Conservation (phyloP, 2,113 vertebrate genomes). For the Pollimyrus isidori region DNA sequence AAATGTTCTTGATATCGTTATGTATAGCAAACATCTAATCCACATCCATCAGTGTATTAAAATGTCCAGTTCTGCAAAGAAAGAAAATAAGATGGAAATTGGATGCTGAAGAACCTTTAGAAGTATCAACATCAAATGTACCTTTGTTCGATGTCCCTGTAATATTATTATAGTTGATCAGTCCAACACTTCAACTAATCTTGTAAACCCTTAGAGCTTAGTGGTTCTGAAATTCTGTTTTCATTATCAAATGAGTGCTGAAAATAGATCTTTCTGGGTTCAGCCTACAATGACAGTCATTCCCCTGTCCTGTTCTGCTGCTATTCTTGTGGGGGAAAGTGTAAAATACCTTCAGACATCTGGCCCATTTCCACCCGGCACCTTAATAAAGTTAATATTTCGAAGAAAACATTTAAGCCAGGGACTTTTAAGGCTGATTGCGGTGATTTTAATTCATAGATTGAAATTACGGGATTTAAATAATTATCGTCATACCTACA, state of each 20-base stretch:
- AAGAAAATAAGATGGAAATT: conserved; percentile 26
- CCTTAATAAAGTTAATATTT: conserved; percentile 36
- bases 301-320: not conserved
- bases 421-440: conserved; percentile 28
- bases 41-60: conserved; percentile 50
- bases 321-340: not conserved
- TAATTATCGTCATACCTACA: not conserved
- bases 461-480: not conserved
- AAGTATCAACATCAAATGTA: not conserved
- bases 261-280: not conserved
- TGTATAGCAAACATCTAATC: conserved; percentile 34
- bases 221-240: not conserved
- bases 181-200: conserved; percentile 17
- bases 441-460: conserved; percentile 27
- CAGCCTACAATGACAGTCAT: not conserved
- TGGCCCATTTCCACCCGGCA: conserved; percentile 24
- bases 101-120: conserved; percentile 15
- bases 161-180: conserved; percentile 2
- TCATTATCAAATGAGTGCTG: not conserved
- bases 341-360: conserved; percentile 6
- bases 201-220: conserved; percentile 17
- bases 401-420: conserved; percentile 26
- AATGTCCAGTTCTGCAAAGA: conserved; percentile 30
- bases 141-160: not conserved
- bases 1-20: conserved; percentile 33